phyloP scores from a whole-genome alignment of 2,888 invertebrate genomes.

The Lochmaea capreae region DNA sequence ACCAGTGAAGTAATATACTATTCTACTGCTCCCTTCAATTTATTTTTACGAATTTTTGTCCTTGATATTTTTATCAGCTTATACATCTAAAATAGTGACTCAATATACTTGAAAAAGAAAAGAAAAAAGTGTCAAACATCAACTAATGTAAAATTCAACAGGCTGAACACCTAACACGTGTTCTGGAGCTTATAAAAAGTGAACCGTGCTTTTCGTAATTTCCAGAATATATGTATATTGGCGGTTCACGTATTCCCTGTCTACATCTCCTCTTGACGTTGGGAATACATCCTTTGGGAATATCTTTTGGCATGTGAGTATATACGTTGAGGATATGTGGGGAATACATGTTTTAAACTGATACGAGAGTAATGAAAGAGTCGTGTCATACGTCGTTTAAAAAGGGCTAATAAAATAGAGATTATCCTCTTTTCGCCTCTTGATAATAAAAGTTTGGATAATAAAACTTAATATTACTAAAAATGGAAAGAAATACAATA shows the following conservation, averaged over 20 bases:
- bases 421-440: background rate
- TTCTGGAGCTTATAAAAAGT: slow-evolving; percentile 11
- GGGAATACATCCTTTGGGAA: slow-evolving; percentile 43
- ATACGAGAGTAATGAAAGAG: slow-evolving; percentile 2
- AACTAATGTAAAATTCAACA: slow-evolving; percentile 28
- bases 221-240: slow-evolving; percentile 42
- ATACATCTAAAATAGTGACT: no score
- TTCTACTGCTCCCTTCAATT: no score
- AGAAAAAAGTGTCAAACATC: background rate
- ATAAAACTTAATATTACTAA: no score
- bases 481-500: no score
- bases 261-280: slow-evolving; percentile 38
- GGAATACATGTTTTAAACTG: slow-evolving; percentile 41
- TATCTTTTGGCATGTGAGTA: slow-evolving; percentile 34
- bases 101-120: background rate
- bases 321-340: slow-evolving; percentile 38
- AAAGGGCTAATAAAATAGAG: slow-evolving; percentile 4
- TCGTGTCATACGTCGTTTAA: slow-evolving; percentile 6
- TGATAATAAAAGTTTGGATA: background rate
- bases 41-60: no score
- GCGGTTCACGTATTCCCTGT: slow-evolving; percentile 44
- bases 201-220: slow-evolving; percentile 24
- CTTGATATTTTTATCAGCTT: no score
- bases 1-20: no score
- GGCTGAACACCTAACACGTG: slow-evolving; percentile 11